Base-by-base conservation (phyloP, 2,797 vertebrate species). In the Enteromius viviparus region DNA sequence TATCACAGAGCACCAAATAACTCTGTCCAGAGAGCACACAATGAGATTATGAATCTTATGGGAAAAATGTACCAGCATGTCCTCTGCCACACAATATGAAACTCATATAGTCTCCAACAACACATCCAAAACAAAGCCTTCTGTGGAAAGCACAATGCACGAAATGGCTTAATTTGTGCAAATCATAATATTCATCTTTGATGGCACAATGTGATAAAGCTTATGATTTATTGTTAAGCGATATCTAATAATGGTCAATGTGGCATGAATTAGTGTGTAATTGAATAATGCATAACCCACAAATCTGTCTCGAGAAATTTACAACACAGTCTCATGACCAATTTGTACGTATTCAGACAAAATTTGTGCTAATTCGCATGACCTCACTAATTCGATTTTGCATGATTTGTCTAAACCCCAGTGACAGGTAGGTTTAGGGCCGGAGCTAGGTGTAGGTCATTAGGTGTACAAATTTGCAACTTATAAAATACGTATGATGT, bases 31-130 rank as follows among this genome's bases (percentile, higher is more conserved):
- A 68, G 72, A 66, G 21, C 26, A 55, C 23, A 42, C 11, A 68
- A 65, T 76, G 49, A 68, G 71, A 76, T 82, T 76, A 82, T 66
- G 62, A 68, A 79, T 79, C 21, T 68, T 34, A 53, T 51, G 19
- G 29, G 71, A 19, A 17, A 82, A 66, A 53, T 55, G 19, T 66
- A 32, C 60, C 29, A 53, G 29, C 21, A 21, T 75, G 29, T 32
- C 17, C 3, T 26, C 11, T n/a, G 72, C 19, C n/a, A 65, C 32
- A 66, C n/a, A 40, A 40, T 40, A 40, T 29, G 14, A 80, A 80
- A 42, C 78, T 69, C 14, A 69, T 40, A 55, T 55, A 79, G 29
- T 19, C 34, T 55, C 15, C 32, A 65, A 1, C 11, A 40, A 55
- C 32, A 69, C 49, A 76, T 76, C 15, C 15, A 62, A 29, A 15